Base-by-base conservation (phyloP, 2,888 invertebrate species). In the Chromoteleia sp. region DNA sequence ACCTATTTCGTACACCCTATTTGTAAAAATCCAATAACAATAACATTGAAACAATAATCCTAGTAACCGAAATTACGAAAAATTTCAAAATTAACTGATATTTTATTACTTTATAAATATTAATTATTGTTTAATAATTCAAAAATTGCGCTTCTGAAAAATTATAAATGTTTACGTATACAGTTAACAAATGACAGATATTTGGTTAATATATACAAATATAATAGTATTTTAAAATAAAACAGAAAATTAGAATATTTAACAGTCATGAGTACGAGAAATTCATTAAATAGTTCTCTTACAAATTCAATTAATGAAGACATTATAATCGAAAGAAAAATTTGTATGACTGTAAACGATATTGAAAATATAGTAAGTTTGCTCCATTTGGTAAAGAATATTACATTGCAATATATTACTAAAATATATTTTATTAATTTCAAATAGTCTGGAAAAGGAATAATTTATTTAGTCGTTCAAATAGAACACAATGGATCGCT, bases 341-440 rank as follows among this genome's bases (percentile, higher is more conserved):
- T 33, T 8, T 8, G 1, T 33, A 33, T 33, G 7, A 33, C 10
- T 10, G 7, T 33, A 33, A 10, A 33, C 1, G 10, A 10, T 10
- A 33, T 33, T 33, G 33, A 33, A 33, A 33, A 33, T 33, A 33
- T 33, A 1, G 33, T 33, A 33, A 33, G 33, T 33, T 33, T 25
- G 25, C 6, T 6, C 6, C 25, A 25, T 25, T 25, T 25, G n/a
- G n/a, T n/a, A n/a, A n/a, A n/a, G n/a, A n/a, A n/a, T n/a, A n/a
- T n/a, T n/a, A n/a, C n/a, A n/a, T n/a, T n/a, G n/a, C n/a, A n/a
- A n/a, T n/a, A n/a, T 6, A 25, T 25, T 6, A 25, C 25, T 25
- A 6, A 25, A 25, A 25, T n/a, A n/a, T n/a, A 25, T 25, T 4
- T 25, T 33, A 33, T 33, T 33, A 7, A 5, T 33, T 33, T 33